A percentile compares a stretch with the other conserved stretches of the same genome.
Conservation (phyloP, 2,888 invertebrate genomes). For the Tenthredo mesomela region DNA sequence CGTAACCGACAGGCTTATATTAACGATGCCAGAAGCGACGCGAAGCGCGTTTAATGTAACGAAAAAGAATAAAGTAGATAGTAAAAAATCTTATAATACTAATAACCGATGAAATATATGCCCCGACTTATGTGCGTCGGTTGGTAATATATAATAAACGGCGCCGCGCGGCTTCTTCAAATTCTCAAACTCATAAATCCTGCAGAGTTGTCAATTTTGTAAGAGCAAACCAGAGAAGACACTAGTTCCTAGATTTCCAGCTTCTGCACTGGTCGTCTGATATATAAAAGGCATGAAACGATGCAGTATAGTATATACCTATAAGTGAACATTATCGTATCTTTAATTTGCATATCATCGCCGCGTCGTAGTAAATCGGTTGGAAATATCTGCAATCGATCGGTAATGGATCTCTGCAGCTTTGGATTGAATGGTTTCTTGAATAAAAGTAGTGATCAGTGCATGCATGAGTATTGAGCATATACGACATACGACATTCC, state of each 20-base stretch:
- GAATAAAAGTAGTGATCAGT: conserved; percentile 8
- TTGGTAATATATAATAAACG: background rate
- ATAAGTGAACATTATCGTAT: background rate
- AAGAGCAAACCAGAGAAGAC: background rate
- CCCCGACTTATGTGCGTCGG: background rate
- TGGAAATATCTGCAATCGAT: conserved; percentile 33
- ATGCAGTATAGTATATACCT: too few species aligned
- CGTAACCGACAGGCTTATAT: conserved; percentile 36
- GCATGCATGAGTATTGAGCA: background rate
- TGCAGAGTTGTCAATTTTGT: background rate
- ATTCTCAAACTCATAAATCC: background rate
- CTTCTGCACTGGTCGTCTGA: background rate
- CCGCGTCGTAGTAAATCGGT: background rate
- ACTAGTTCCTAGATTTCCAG: background rate
- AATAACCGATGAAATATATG: conserved; percentile 43
- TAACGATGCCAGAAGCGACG: conserved; percentile 2
- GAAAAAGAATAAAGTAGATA: conserved; percentile 27
- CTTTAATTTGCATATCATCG: conserved; percentile 25
- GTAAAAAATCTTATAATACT: conserved; percentile 16
- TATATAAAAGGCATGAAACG: background rate
- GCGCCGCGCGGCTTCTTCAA: background rate
- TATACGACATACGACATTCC: background rate
- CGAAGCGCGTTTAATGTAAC: background rate
- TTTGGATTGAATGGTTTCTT: conserved; percentile 11
- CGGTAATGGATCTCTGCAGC: conserved; percentile 28